Evolutionary conservation across 2,113 vertebrate genomes (phyloP).

Genomic region (Pseudopipra pipra): DNA sequence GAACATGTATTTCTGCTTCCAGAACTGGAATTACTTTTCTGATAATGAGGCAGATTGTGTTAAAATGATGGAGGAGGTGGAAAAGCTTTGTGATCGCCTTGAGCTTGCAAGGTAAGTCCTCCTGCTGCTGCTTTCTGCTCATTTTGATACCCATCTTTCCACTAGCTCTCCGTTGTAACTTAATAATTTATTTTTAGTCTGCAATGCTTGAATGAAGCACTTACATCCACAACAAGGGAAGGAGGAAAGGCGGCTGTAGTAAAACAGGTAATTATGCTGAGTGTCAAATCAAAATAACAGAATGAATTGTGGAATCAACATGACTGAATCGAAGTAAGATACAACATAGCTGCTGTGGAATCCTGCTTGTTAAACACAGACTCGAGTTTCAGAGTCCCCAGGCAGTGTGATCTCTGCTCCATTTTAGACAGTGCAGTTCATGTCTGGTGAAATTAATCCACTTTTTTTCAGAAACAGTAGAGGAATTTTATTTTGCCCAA

Average conservation of each 20-base stretch:
- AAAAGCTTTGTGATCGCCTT: slow-evolving; percentile 96
- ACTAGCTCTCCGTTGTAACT: slow-evolving; percentile 46
- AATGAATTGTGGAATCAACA: background rate
- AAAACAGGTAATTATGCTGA: slow-evolving; percentile 85
- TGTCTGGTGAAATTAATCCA: background rate
- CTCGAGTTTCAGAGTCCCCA: background rate
- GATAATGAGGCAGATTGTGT: slow-evolving; percentile 89
- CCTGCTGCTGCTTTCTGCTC: background rate
- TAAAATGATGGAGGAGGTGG: slow-evolving; percentile 99
- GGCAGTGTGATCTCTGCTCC: background rate
- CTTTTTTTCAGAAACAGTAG: background rate
- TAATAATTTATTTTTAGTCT: slow-evolving; percentile 80
- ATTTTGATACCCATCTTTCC: slow-evolving; percentile 27
- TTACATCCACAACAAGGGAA: slow-evolving; percentile 87
- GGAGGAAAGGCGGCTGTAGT: slow-evolving; percentile 89
- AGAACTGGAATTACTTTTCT: slow-evolving; percentile 98
- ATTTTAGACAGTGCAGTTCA: background rate
- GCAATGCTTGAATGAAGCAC: slow-evolving; percentile 92
- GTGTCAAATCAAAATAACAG: slow-evolving; percentile 15
- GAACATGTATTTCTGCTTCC: slow-evolving; percentile 69
- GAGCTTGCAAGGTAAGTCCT: slow-evolving; percentile 86
- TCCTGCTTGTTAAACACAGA: background rate
- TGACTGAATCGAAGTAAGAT: background rate
- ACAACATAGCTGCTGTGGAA: background rate
- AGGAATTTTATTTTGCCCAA: background rate